phyloP scores from a whole-genome alignment of 35 echinoderm and acorn worm genomes.

The Acanthaster planci region DNA sequence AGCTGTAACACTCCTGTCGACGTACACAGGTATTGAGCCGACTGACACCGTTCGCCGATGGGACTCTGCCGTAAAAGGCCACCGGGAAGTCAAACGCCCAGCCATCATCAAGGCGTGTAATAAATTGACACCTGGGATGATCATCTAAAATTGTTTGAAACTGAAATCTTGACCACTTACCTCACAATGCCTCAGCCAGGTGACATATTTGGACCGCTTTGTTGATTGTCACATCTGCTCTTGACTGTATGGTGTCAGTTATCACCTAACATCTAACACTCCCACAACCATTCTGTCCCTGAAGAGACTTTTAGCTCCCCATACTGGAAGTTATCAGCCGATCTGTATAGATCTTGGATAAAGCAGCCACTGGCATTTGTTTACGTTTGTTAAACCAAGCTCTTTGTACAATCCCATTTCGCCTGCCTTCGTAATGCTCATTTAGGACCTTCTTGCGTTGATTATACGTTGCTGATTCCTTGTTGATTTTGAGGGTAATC shows the following conservation, averaged over 20 bases:
- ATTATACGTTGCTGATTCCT: background rate
- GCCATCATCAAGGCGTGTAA: background rate
- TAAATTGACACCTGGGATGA: background rate
- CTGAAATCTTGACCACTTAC: too few species aligned
- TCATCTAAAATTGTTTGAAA: too few species aligned
- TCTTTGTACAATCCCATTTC: conserved; percentile 37
- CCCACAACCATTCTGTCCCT: too few species aligned
- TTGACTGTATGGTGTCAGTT: too few species aligned
- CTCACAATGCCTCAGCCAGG: too few species aligned
- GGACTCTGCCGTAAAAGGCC: too few species aligned
- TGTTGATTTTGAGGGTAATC: conserved; percentile 25
- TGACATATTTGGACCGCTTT: too few species aligned
- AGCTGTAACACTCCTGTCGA: too few species aligned
- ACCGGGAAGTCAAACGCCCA: background rate
- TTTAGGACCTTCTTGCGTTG: too few species aligned
- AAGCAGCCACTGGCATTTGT: conserved; percentile 35
- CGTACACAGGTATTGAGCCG: background rate
- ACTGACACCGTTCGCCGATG: background rate
- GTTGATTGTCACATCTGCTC: too few species aligned
- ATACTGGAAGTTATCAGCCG: conserved; percentile 35
- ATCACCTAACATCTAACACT: too few species aligned
- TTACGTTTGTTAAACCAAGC: conserved; percentile 51
- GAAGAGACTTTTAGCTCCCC: too few species aligned
- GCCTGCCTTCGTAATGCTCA: background rate
- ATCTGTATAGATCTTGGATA: conserved; percentile 43